These are phyloP conservation scores for Selene dorsalis DNA, from an alignment of 2,797 vertebrate species.

Conservation along the genomic window DNA sequence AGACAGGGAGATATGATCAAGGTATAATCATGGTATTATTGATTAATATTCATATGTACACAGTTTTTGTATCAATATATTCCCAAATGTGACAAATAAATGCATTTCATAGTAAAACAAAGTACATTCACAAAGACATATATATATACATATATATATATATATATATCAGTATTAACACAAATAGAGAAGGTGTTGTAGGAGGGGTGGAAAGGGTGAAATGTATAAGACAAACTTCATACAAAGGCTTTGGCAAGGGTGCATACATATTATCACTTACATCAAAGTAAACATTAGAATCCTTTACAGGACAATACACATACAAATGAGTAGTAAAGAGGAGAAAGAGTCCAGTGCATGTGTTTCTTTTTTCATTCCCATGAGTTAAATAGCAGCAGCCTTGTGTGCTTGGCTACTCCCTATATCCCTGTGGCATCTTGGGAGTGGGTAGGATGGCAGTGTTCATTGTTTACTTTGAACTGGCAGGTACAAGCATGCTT, in stretches of 20 bases:
- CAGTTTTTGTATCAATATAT: slow-evolving; percentile 68
- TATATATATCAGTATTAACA: slow-evolving; percentile 67
- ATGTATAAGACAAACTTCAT: slow-evolving; percentile 81
- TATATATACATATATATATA: slow-evolving; percentile 46
- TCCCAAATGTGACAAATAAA: slow-evolving; percentile 79
- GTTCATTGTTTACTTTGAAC: slow-evolving; percentile 77
- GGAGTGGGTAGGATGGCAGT: slow-evolving; percentile 66
- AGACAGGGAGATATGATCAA: slow-evolving; percentile 74
- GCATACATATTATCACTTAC: slow-evolving; percentile 78
- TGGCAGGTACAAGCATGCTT: slow-evolving; percentile 84
- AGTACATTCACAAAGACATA: slow-evolving; percentile 77
- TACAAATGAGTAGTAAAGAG: slow-evolving; percentile 80
- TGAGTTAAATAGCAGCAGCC: slow-evolving; percentile 79
- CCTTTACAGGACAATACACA: slow-evolving; percentile 67
- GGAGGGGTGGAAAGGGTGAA: slow-evolving; percentile 59
- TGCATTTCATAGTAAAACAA: slow-evolving; percentile 76
- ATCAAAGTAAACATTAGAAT: slow-evolving; percentile 83
- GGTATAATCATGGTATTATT: slow-evolving; percentile 80
- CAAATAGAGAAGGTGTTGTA: slow-evolving; percentile 65
- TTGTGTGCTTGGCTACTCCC: slow-evolving; percentile 71
- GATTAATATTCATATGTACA: slow-evolving; percentile 83
- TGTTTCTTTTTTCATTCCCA: slow-evolving; percentile 69
- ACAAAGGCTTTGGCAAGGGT: slow-evolving; percentile 89
- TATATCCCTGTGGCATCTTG: slow-evolving; percentile 67
- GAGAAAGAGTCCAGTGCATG: slow-evolving; percentile 86